Evolutionary conservation across 2,113 vertebrate species (phyloP).

Genomic region (Daphoenositta chrysoptera): DNA sequence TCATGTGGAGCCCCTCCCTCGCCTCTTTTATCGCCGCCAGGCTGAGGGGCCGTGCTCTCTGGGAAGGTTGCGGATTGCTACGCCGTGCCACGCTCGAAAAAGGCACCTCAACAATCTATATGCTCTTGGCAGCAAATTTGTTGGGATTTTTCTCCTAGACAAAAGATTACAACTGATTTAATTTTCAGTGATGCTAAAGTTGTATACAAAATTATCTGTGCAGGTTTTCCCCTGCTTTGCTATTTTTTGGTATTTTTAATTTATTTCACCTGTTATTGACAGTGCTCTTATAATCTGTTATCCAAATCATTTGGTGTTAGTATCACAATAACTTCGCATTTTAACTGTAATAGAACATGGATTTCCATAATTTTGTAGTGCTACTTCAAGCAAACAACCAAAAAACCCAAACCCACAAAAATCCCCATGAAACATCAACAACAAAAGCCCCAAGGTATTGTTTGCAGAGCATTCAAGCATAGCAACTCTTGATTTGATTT

Average conservation of each 20-base stretch:
- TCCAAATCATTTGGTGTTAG: neutral
- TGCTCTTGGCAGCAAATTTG: neutral
- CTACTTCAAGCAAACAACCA: neutral
- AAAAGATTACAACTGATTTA: neutral
- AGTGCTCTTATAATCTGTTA: neutral
- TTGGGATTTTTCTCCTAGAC: neutral
- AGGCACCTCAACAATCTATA: too few relatives aligned
- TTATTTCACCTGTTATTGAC: neutral
- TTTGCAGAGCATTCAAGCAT: neutral
- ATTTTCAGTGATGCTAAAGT: neutral
- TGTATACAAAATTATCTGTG: neutral
- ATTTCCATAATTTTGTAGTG: neutral
- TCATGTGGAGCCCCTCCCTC: too few relatives aligned
- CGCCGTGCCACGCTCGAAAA: too few relatives aligned
- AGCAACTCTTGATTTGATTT: neutral
- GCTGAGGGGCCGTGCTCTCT: too few relatives aligned
- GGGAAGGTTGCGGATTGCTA: too few relatives aligned
- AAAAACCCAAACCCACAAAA: neutral
- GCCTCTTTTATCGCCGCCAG: too few relatives aligned
- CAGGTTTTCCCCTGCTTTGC: neutral
- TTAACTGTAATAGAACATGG: neutral
- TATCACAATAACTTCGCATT: neutral
- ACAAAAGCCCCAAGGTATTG: neutral
- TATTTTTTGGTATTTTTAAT: neutral
- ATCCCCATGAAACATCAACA: neutral